These are phyloP conservation scores for Grapholita molesta DNA, from an alignment of 1,140 invertebrate species.

Conservation along the genomic window DNA sequence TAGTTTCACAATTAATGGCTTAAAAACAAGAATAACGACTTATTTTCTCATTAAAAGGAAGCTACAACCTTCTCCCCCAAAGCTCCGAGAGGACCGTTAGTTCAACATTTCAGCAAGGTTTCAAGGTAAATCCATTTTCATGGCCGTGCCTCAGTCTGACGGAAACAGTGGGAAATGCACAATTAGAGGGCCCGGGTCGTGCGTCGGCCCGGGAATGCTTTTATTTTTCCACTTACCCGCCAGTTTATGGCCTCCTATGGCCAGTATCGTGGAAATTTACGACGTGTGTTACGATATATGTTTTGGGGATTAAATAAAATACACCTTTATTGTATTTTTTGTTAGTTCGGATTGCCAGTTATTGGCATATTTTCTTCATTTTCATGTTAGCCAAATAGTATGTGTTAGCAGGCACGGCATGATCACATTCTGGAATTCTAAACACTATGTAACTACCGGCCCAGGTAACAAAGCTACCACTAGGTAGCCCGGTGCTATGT, in stretches of 20 bases:
- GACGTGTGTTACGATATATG: neutral
- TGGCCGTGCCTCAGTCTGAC: neutral
- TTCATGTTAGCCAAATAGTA: too few species aligned
- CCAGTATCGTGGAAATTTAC: neutral
- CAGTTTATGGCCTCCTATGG: conserved; percentile 45
- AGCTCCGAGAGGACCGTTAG: too few species aligned
- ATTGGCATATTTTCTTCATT: neutral
- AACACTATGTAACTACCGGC: too few species aligned
- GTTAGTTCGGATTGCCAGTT: neutral
- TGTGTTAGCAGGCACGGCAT: too few species aligned
- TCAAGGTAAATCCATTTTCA: neutral
- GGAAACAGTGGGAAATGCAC: conserved; percentile 11
- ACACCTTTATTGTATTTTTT: neutral
- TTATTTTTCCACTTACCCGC: conserved; percentile 53
- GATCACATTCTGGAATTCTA: too few species aligned
- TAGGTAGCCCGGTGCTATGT: too few species aligned
- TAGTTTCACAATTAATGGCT: too few species aligned
- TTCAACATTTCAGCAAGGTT: neutral
- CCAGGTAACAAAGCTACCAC: too few species aligned
- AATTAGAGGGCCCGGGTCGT: conserved; percentile 34
- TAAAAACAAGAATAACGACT: too few species aligned
- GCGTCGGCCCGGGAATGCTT: conserved; percentile 47
- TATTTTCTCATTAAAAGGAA: too few species aligned
- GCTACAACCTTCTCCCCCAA: too few species aligned
- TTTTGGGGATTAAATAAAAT: neutral